A percentile compares a stretch with the other conserved stretches of the same genome.
These are phyloP conservation scores for Allacma fusca DNA, from an alignment of 2,888 invertebrate species.

Conservation along the genomic window DNA sequence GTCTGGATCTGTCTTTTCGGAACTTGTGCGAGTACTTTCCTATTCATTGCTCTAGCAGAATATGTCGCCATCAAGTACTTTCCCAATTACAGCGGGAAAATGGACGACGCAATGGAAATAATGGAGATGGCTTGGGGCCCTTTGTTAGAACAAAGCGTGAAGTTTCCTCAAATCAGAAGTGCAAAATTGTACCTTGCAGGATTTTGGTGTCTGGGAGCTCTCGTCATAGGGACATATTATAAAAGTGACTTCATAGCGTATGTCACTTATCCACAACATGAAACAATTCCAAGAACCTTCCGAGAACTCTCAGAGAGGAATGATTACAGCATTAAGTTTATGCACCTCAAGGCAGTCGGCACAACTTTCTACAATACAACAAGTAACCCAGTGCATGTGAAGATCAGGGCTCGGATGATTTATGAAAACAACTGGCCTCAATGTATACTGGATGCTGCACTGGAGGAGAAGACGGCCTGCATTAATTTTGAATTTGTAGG, in stretches of 20 bases:
- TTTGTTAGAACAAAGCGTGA: background rate
- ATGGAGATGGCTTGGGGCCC: background rate
- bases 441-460: background rate
- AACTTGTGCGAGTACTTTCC: background rate
- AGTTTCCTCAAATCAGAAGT: background rate
- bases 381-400: background rate
- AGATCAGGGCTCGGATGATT: background rate
- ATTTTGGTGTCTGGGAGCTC: background rate
- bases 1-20: background rate
- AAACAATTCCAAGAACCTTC: background rate
- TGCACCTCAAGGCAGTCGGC: background rate
- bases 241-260: constrained; percentile 15
- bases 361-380: background rate
- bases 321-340: background rate
- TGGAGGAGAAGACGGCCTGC: background rate
- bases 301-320: background rate
- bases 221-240: background rate
- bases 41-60: background rate
- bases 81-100: too few relatives aligned
- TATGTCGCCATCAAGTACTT: too few relatives aligned
- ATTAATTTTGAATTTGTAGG: background rate
- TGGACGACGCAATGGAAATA: background rate
- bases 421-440: background rate
- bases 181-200: background rate
- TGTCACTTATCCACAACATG: background rate